A percentile compares a stretch with the other conserved stretches of the same genome.
Conservation (phyloP, 2,888 invertebrate genomes). For the Liodrosophila aerea region DNA sequence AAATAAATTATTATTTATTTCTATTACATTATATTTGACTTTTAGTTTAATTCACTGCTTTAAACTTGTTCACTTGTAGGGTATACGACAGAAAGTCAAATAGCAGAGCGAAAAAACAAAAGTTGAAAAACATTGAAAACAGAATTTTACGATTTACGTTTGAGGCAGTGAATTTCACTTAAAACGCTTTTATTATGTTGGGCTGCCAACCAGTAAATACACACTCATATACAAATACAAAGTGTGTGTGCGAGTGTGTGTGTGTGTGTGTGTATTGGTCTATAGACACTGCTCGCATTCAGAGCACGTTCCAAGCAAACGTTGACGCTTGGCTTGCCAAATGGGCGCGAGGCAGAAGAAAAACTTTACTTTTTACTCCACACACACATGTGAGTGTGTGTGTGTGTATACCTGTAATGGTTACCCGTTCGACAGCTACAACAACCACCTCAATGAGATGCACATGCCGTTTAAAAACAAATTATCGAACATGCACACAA, state of each 20-base stretch:
- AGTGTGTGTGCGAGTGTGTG: slow-evolving; percentile 10
- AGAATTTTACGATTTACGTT: slow-evolving; percentile 72
- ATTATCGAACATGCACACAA: slow-evolving; percentile 70
- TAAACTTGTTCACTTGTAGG: neutral
- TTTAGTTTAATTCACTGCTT: too few relatives aligned
- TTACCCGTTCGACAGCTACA: slow-evolving; percentile 56
- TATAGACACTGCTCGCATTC: slow-evolving; percentile 66
- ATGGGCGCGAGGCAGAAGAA: slow-evolving; percentile 50
- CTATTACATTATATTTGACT: too few relatives aligned
- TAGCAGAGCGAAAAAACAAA: slow-evolving; percentile 22
- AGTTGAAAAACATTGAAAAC: slow-evolving; percentile 62
- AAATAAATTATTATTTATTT: too few relatives aligned
- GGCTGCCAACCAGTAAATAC: slow-evolving; percentile 39
- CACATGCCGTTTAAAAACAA: slow-evolving; percentile 72
- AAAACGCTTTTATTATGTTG: slow-evolving; percentile 72
- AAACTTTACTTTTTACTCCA: slow-evolving; percentile 44
- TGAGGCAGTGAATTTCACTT: slow-evolving; percentile 72
- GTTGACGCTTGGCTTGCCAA: slow-evolving; percentile 71
- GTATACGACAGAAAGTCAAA: slow-evolving; percentile 7
- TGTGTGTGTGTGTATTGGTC: slow-evolving; percentile 29
- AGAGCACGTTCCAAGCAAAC: slow-evolving; percentile 66
- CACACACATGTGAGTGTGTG: slow-evolving; percentile 5
- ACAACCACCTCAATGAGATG: slow-evolving; percentile 35
- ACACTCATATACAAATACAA: slow-evolving; percentile 2
- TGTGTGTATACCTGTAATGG: slow-evolving; percentile 55